phyloP scores from a whole-genome alignment of 2,888 invertebrate genomes.

The Spilosoma lubricipeda region DNA sequence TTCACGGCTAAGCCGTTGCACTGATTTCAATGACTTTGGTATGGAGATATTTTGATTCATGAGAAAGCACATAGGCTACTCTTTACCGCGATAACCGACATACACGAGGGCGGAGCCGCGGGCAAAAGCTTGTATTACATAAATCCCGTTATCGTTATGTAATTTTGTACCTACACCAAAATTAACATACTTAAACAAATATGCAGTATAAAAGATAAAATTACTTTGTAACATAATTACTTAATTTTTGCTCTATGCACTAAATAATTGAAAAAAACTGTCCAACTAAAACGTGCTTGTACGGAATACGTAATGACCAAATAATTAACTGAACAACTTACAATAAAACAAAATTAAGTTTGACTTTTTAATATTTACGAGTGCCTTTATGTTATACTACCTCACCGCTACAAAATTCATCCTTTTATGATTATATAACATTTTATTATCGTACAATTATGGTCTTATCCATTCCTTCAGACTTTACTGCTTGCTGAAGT shows the following conservation, averaged over 20 bases:
- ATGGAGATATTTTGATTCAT: no score
- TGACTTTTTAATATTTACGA: not conserved
- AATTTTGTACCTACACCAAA: not conserved
- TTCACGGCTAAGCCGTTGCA: no score
- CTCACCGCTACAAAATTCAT: not conserved
- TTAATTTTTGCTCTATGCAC: not conserved
- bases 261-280: not conserved
- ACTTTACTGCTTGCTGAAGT: not conserved
- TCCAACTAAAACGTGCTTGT: not conserved
- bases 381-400: not conserved
- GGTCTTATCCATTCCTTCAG: not conserved
- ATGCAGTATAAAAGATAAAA: not conserved
- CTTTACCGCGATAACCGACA: no score
- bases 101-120: no score
- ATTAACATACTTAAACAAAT: not conserved
- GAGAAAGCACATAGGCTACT: no score
- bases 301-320: not conserved
- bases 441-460: not conserved
- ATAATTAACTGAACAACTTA: not conserved
- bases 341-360: not conserved
- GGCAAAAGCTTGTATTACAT: not conserved
- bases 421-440: not conserved
- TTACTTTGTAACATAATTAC: constrained; percentile 11
- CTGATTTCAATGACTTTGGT: no score
- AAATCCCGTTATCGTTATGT: not conserved